phyloP scores from a whole-genome alignment of 2,113 vertebrate genomes.

The Hyaena hyaena region DNA sequence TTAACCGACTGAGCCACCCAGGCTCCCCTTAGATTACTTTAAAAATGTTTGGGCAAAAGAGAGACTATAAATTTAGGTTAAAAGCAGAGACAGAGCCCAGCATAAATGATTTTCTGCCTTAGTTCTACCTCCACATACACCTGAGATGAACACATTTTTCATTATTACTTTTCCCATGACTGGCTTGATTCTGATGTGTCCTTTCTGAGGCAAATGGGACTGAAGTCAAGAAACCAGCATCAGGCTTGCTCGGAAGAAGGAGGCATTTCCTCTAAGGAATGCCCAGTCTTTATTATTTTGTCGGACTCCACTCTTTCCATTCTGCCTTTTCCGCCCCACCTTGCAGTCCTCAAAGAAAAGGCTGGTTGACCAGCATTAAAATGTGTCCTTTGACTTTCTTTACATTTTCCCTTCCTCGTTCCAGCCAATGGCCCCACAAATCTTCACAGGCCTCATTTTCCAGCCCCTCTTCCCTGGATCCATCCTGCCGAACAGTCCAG shows the following conservation, averaged over 20 bases:
- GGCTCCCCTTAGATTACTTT: too few relatives aligned
- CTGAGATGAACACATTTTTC: neutral
- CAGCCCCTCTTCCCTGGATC: constrained; percentile 54
- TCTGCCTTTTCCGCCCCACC: neutral
- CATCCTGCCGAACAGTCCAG: constrained; percentile 2
- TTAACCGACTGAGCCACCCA: too few relatives aligned
- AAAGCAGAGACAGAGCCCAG: neutral
- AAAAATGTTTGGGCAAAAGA: neutral
- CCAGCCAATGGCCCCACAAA: constrained; percentile 41
- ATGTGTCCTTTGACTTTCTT: neutral
- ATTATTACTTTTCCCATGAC: neutral
- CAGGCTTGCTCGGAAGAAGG: neutral
- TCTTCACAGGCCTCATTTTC: constrained; percentile 65
- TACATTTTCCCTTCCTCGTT: constrained; percentile 33
- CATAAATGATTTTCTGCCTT: neutral
- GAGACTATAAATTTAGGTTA: neutral
- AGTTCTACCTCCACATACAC: neutral
- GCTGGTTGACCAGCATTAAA: neutral
- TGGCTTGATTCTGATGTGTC: neutral
- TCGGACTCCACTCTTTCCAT: neutral
- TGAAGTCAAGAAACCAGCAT: neutral
- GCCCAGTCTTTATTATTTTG: neutral
- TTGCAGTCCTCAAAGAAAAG: neutral
- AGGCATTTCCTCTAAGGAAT: neutral
- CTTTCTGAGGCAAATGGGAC: neutral